Evolutionary conservation across 2,888 invertebrate species (phyloP).

Genomic region (Eutolmus rufibarbis): DNA sequence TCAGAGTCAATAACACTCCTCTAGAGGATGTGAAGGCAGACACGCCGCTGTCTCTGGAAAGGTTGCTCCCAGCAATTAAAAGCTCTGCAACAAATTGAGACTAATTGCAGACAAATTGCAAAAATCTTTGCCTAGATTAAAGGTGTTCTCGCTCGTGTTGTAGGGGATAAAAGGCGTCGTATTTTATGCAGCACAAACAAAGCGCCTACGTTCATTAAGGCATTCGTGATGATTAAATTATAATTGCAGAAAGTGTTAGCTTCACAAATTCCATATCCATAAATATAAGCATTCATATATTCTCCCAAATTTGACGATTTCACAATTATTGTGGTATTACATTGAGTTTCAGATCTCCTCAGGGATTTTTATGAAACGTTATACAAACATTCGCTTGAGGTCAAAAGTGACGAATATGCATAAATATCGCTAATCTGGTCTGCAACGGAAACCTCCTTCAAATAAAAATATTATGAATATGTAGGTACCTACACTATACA

Average conservation of each 20-base stretch:
- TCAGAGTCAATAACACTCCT: constrained; percentile 10
- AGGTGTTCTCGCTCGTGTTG: not conserved
- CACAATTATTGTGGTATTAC: not conserved
- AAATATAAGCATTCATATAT: not conserved
- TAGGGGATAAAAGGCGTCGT: not conserved
- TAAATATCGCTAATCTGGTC: no score
- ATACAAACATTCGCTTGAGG: no score
- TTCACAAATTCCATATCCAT: not conserved
- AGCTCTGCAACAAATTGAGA: constrained; percentile 13
- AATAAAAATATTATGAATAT: no score
- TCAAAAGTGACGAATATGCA: not conserved
- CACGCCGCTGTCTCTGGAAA: not conserved
- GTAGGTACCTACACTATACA: no score
- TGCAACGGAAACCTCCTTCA: no score
- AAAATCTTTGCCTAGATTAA: not conserved
- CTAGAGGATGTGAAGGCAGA: not conserved
- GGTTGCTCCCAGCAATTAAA: constrained; percentile 14
- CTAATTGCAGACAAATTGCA: constrained; percentile 30
- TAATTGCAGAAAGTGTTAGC: not conserved
- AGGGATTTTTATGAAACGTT: no score
- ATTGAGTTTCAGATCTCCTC: not conserved
- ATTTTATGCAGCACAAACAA: not conserved
- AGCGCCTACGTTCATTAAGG: not conserved
- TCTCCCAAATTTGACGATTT: not conserved
- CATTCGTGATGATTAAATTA: not conserved